Conservation (phyloP, 2,113 vertebrate genomes). For the Nipponia nippon region DNA sequence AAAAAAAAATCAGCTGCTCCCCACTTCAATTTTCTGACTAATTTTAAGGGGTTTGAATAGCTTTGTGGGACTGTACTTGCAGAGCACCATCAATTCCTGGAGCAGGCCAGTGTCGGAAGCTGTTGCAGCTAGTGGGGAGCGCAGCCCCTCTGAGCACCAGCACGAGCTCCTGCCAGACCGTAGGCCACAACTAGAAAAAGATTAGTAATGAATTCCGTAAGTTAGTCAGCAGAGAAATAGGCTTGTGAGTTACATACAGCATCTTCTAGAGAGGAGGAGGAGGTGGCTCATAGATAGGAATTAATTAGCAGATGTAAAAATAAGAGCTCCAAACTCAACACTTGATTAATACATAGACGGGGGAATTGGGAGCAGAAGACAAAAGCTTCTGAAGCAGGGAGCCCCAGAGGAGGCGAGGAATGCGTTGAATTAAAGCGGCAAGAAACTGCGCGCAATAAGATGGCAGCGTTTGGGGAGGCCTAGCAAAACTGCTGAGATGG, state of each 20-base stretch:
- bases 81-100: neutral
- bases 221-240: neutral
- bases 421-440: neutral
- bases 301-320: slow-evolving; percentile 27
- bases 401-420: neutral
- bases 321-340: neutral
- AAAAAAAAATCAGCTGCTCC: neutral
- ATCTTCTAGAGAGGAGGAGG: neutral
- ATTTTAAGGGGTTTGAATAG: neutral
- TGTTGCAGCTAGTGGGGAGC: neutral
- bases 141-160: neutral
- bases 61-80: neutral
- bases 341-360: neutral
- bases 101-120: neutral
- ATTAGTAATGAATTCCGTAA: neutral
- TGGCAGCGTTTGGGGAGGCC: neutral
- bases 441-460: neutral
- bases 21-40: neutral
- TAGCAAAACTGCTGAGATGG: neutral
- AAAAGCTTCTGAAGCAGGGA: neutral
- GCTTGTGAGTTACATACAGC: neutral
- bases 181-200: neutral
- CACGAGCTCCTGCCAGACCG: neutral
- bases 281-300: neutral
- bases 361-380: neutral